Percentiles rank a stretch among this genome's conserved stretches.
Evolutionary conservation across 1,140 invertebrate genomes (phyloP).

Genomic region (Pectinophora gossypiella): DNA sequence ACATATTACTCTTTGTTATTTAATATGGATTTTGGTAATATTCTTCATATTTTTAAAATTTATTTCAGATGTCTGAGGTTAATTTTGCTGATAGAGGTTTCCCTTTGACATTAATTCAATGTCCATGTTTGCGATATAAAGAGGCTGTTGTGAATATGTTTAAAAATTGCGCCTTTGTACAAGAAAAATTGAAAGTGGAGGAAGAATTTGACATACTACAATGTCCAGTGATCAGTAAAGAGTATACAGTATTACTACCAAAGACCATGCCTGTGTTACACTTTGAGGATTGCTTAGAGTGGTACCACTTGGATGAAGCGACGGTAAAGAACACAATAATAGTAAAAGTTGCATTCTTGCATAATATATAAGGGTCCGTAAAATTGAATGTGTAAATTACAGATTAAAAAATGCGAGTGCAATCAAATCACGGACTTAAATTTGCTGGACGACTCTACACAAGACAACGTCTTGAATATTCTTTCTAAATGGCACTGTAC

Average conservation of each 20-base stretch:
- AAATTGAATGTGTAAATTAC: conserved; percentile 12
- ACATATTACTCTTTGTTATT: not conserved
- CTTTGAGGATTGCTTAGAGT: conserved; percentile 43
- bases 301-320: conserved; percentile 52
- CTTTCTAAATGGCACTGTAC: conserved; percentile 62
- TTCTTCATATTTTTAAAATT: too few relatives aligned
- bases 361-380: not conserved
- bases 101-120: conserved; percentile 51
- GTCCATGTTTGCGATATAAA: conserved; percentile 51
- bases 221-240: conserved; percentile 36
- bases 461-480: conserved; percentile 62
- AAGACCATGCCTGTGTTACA: conserved; percentile 46
- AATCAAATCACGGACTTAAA: conserved; percentile 55
- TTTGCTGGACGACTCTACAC: conserved; percentile 53
- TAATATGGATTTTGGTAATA: not conserved
- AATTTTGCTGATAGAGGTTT: conserved; percentile 35
- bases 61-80: conserved; percentile 32
- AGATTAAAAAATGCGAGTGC: conserved; percentile 68
- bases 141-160: conserved; percentile 49
- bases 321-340: conserved; percentile 38
- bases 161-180: conserved; percentile 26
- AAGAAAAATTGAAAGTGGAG: conserved; percentile 44
- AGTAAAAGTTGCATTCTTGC: not conserved
- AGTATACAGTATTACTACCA: conserved; percentile 50
- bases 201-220: conserved; percentile 44